Evolutionary conservation across 2,888 invertebrate species (phyloP), one percentile per base, ranked within the genome.

Genomic region (Lepidochrysops patricia): DNA sequence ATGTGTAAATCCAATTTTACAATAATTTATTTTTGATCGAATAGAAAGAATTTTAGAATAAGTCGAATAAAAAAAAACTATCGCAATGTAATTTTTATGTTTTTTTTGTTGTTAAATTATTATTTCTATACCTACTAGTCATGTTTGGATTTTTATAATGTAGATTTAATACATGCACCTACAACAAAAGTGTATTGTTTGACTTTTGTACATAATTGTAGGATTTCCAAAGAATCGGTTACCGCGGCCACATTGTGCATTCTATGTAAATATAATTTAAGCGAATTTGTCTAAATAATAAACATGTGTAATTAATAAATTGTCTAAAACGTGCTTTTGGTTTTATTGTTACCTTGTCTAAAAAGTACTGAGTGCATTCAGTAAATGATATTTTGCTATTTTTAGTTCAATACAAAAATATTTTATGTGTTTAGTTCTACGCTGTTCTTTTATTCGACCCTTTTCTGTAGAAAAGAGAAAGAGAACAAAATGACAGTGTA

Each of bases 241-340:
- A 12, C 72, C 72, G 71, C 71, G 80, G 84, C 79, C 82, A 73
- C 74, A 72, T 71, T 82, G 84, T 84, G 85, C 80, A 85, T 85
- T 84, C 72, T 72, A 67, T 89, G 88, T 89, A 88, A 83, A 89
- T 88, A 89, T 86, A 67, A 67, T 67, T 37, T 84, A 84, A 86
- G 83, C 64, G 70, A 79, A 75, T 75, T 80, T 78, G 79, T 86
- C 80, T 84, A 76, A 58, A 79, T 82, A 82, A 82, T 76, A 73
- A 84, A 85, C 84, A 84, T 83, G 87, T 88, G 88, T 89, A 88
- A 88, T 85, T 75, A 82, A 86, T 88, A 89, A 89, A 89, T 82
- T 84, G 81, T 88, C 80, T 82, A 84, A 87, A 87, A 86, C 70
- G 81, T 81, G 82, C 66, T 72, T 66, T 63, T 62, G 63, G 60